phyloP scores from a whole-genome alignment of 1,140 invertebrate genomes.

The Drosophila orosa region DNA sequence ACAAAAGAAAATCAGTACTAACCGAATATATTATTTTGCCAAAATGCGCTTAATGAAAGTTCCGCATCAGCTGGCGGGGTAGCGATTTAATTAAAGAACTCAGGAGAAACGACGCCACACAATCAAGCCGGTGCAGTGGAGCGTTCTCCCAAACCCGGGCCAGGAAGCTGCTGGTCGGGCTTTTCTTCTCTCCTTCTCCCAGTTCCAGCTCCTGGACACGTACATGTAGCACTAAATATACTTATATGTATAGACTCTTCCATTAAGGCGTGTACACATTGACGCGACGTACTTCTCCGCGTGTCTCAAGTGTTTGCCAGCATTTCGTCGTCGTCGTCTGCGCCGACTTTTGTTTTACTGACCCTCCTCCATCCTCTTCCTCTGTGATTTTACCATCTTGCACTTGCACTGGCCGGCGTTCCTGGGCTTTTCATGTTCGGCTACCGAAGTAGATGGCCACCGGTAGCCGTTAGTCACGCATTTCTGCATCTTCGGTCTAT shows the following conservation, averaged over 20 bases:
- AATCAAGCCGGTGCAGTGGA: slow-evolving; percentile 65
- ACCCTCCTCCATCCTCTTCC: slow-evolving; percentile 26
- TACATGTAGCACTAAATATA: slow-evolving; percentile 4
- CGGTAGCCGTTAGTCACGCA: slow-evolving; percentile 81
- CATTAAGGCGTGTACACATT: slow-evolving; percentile 81
- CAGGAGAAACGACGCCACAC: slow-evolving; percentile 56
- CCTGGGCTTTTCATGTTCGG: slow-evolving; percentile 72
- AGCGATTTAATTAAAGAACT: slow-evolving; percentile 69
- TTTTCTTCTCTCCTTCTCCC: slow-evolving; percentile 31
- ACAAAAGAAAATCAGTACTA: background rate
- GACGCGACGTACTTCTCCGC: slow-evolving; percentile 63
- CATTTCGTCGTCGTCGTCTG: slow-evolving; percentile 66
- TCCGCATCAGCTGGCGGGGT: slow-evolving; percentile 46
- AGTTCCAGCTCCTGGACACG: slow-evolving; percentile 30
- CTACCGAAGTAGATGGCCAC: slow-evolving; percentile 82
- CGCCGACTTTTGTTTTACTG: slow-evolving; percentile 73
- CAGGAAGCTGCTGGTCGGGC: slow-evolving; percentile 44
- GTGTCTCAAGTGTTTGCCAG: slow-evolving; percentile 76
- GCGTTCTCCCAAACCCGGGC: slow-evolving; percentile 64
- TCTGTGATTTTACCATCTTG: slow-evolving; percentile 72
- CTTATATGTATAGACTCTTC: slow-evolving; percentile 68
- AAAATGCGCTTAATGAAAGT: slow-evolving; percentile 48
- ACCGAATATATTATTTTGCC: slow-evolving; percentile 6
- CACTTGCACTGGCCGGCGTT: slow-evolving; percentile 23
- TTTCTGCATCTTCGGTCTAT: slow-evolving; percentile 66